A percentile compares a stretch with the other conserved stretches of the same genome.
phyloP scores from a whole-genome alignment of 2,797 vertebrate genomes.

The Rhabdomys pumilio region DNA sequence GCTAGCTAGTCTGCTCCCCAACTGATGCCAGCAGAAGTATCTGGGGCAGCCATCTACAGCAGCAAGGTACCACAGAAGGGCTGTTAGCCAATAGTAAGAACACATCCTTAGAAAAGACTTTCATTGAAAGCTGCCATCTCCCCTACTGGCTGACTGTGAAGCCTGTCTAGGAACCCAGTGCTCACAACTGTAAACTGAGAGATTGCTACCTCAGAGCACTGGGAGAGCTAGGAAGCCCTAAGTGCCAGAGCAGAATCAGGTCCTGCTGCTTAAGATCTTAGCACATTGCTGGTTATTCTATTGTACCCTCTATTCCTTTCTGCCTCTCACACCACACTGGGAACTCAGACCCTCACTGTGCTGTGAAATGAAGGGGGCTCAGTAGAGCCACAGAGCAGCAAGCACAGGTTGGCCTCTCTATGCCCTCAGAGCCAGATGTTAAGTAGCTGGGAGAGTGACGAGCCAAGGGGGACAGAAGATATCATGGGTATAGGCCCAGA shows the following conservation, averaged over 20 bases:
- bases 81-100: not conserved
- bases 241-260: not conserved
- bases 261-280: not conserved
- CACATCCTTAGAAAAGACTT: not conserved
- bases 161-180: not conserved
- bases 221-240: accelerated
- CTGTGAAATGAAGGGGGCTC: accelerated
- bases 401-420: not conserved
- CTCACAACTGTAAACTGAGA: not conserved
- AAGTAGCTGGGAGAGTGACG: not conserved
- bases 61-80: accelerated
- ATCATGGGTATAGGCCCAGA: not conserved
- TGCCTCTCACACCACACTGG: not conserved
- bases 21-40: no score
- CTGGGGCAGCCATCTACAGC: no score
- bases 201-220: not conserved
- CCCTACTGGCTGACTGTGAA: not conserved
- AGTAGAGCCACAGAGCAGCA: no score
- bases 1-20: not conserved
- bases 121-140: not conserved
- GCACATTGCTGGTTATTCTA: not conserved
- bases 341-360: not conserved
- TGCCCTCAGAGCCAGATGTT: not conserved
- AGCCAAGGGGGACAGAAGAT: not conserved
- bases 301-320: not conserved